Conservation (phyloP, 2,888 invertebrate genomes). For the Coenonympha arcania region DNA sequence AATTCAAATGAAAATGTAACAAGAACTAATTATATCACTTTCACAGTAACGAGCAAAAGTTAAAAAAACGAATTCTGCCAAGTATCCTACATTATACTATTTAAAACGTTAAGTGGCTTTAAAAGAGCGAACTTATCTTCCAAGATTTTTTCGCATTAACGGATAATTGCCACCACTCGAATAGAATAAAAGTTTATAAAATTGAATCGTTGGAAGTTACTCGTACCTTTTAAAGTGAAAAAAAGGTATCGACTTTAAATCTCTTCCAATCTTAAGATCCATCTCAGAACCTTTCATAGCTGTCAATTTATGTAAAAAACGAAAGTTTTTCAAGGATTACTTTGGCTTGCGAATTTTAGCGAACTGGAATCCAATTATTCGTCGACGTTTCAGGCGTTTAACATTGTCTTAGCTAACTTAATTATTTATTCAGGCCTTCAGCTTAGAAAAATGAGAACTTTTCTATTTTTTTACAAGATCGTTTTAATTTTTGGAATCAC, state of each 20-base stretch:
- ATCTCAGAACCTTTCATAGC: slow-evolving; percentile 36
- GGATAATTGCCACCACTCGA: slow-evolving; percentile 27
- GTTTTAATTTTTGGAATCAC: neutral
- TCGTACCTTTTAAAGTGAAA: slow-evolving; percentile 34
- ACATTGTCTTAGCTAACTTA: slow-evolving; percentile 26
- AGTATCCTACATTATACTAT: slow-evolving; percentile 17
- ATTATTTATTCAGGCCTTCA: slow-evolving; percentile 23
- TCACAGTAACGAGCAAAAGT: slow-evolving; percentile 7
- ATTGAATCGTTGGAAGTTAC: slow-evolving; percentile 31
- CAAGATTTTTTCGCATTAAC: slow-evolving; percentile 19
- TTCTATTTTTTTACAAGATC: slow-evolving; percentile 10
- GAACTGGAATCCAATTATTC: slow-evolving; percentile 31
- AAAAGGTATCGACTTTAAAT: slow-evolving; percentile 35
- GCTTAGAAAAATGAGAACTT: slow-evolving; percentile 17
- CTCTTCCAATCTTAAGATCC: slow-evolving; percentile 35
- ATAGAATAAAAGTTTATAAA: slow-evolving; percentile 27
- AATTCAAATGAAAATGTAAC: slow-evolving; percentile 7
- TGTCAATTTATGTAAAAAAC: slow-evolving; percentile 38
- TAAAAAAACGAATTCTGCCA: slow-evolving; percentile 11
- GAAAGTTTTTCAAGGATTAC: slow-evolving; percentile 34
- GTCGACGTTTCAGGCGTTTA: slow-evolving; percentile 24
- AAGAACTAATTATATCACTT: slow-evolving; percentile 12
- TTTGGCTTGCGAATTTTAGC: slow-evolving; percentile 31
- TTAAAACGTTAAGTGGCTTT: slow-evolving; percentile 25
- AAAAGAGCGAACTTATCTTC: slow-evolving; percentile 20